Conservation (phyloP, 2,113 vertebrate genomes). For the Proterorhinus semilunaris region DNA sequence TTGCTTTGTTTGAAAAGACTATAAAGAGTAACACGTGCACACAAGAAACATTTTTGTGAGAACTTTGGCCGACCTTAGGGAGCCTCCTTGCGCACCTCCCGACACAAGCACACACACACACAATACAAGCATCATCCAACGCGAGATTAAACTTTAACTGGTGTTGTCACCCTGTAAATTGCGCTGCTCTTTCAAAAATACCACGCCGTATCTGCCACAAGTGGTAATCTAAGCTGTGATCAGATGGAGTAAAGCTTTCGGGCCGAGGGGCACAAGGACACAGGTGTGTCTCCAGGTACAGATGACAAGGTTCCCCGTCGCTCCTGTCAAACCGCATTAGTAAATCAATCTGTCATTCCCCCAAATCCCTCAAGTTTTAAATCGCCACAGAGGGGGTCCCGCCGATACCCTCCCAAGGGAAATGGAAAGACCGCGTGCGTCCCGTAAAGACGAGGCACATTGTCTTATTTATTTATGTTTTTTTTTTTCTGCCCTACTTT, state of each 20-base stretch:
- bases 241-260: constrained; percentile 48
- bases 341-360: constrained; percentile 74
- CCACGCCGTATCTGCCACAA: constrained; percentile 45
- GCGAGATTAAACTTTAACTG: constrained; percentile 63
- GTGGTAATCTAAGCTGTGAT: constrained; percentile 60
- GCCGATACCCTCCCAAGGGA: constrained; percentile 50
- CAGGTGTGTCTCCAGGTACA: constrained; percentile 71
- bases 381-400: constrained; percentile 49
- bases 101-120: not conserved
- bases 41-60: constrained; percentile 43
- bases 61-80: constrained; percentile 20
- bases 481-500: constrained; percentile 33
- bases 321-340: constrained; percentile 72
- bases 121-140: constrained; percentile 19
- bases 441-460: constrained; percentile 57
- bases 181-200: constrained; percentile 57
- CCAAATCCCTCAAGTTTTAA: constrained; percentile 51
- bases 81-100: not conserved
- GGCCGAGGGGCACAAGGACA: constrained; percentile 66
- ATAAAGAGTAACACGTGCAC: constrained; percentile 12
- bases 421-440: constrained; percentile 61
- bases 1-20: not conserved
- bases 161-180: constrained; percentile 63
- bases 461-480: constrained; percentile 26
- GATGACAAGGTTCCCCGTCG: constrained; percentile 63